Evolutionary conservation across 2,113 vertebrate species (phyloP).

Genomic region (Butorides virescens): DNA sequence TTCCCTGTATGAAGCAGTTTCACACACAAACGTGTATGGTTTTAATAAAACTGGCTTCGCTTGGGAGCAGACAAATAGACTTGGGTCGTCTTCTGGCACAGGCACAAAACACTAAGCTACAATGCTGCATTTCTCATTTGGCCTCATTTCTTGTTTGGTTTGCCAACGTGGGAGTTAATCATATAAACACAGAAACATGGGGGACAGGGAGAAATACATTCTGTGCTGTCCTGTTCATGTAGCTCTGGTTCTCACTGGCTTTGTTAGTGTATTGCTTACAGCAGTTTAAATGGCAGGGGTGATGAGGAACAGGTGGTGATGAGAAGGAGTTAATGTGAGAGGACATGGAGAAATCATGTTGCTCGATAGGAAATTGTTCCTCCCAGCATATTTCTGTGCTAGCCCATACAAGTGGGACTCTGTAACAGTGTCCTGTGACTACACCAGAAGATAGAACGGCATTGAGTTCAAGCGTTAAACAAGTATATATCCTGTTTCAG

Average conservation of each 20-base stretch:
- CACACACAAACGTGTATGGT: not conserved
- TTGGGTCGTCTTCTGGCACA: constrained; percentile 3
- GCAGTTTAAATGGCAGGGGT: not conserved
- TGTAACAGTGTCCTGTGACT: not conserved
- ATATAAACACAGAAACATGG: constrained; percentile 23
- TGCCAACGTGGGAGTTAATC: constrained; percentile 43
- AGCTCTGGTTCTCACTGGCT: not conserved
- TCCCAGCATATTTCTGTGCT: not conserved
- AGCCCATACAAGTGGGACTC: not conserved
- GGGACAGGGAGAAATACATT: not conserved
- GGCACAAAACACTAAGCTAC: not conserved
- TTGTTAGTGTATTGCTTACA: not conserved
- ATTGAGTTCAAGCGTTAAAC: not conserved
- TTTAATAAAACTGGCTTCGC: not conserved
- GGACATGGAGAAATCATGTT: not conserved
- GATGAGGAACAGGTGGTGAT: constrained; percentile 7
- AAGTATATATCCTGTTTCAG: not conserved
- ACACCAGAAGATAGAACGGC: not conserved
- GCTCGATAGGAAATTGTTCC: not conserved
- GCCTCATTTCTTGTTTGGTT: constrained; percentile 32
- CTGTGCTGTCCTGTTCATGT: not conserved
- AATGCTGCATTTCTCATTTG: constrained; percentile 39
- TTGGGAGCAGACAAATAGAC: not conserved
- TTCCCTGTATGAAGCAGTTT: not conserved
- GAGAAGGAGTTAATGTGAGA: not conserved